Conservation (phyloP, 2,113 vertebrate genomes). For the Chionodraco myersi region DNA sequence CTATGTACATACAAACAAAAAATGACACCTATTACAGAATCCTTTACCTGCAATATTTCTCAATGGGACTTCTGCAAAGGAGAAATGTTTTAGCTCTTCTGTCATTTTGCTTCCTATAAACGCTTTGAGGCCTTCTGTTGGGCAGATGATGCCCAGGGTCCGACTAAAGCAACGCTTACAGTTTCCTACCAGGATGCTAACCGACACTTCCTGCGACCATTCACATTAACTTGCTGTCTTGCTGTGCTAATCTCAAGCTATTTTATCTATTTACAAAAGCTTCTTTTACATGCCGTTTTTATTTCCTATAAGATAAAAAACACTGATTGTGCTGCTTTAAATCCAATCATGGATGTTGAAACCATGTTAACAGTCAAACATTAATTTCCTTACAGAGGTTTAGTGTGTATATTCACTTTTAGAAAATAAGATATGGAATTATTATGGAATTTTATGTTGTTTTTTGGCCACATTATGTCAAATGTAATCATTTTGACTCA, state of each 20-base stretch:
- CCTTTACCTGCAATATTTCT: neutral
- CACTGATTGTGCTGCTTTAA: neutral
- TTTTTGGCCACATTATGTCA: neutral
- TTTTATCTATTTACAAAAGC: neutral
- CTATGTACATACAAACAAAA: constrained; percentile 30
- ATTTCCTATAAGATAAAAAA: neutral
- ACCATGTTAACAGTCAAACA: neutral
- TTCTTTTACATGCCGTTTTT: constrained; percentile 2
- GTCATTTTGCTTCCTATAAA: constrained; percentile 18
- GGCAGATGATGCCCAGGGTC: constrained; percentile 60
- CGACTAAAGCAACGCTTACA: constrained; percentile 16
- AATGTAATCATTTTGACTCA: neutral
- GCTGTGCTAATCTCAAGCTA: neutral
- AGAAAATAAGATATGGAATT: neutral
- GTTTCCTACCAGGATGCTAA: constrained; percentile 4
- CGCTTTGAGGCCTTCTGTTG: constrained; percentile 45
- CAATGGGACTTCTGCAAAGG: constrained; percentile 22
- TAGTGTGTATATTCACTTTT: constrained; percentile 24
- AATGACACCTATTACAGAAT: constrained; percentile 22
- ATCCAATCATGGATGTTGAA: constrained; percentile 10
- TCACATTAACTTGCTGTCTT: neutral
- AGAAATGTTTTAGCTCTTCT: constrained; percentile 25
- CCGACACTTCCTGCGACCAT: neutral
- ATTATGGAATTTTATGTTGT: neutral
- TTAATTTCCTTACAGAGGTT: constrained; percentile 9